Base-by-base conservation (phyloP, 2,888 invertebrate species). In the Noctua comes region DNA sequence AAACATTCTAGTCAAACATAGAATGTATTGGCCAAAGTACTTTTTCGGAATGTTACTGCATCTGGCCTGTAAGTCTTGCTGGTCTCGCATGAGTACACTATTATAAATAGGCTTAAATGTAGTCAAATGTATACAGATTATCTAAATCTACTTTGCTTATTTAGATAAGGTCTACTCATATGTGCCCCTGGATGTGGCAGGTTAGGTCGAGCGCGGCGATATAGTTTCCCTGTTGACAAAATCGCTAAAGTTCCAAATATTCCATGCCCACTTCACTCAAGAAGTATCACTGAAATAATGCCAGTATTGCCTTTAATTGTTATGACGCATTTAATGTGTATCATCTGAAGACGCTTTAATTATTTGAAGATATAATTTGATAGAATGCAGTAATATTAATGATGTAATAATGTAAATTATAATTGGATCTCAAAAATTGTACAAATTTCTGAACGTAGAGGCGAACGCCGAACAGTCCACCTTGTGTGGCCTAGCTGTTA, bases 351-450 rank as follows among this genome's bases (percentile, higher is more conserved):
- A 89, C 85, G 87, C 80, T 88, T 86, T 85, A 83, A 88, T 84
- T 82, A 79, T 75, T 78, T 91, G 87, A 90, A 82, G 75, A 88
- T 88, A 87, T 90, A 91, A 90, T 88, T 89, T 90, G 85, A 90
- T 91, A 87, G 82, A 92, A 91, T 92, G 90, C 91, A 92, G 91
- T 92, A 88, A 84, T 88, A 66, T 77, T 83, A 82, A 77, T 85
- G 57, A 82, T 83, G 69, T 31, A 71, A n/a, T 83, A 71, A 82
- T 87, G 8, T 90, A 86, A 91, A 91, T 90, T 88, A 82, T 86
- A 90, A 93, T 94, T 92, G 91, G 95, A 96, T 95, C 95, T 95
- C 95, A 94, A 90, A 84, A 89, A 91, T 93, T 93, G 93, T 95
- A 95, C 93, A 94, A 95, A 91, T 87, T 83, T 80, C 80, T 79